Evolutionary conservation across 1,140 invertebrate genomes (phyloP).

Genomic region (Stegodyphus dumicola): DNA sequence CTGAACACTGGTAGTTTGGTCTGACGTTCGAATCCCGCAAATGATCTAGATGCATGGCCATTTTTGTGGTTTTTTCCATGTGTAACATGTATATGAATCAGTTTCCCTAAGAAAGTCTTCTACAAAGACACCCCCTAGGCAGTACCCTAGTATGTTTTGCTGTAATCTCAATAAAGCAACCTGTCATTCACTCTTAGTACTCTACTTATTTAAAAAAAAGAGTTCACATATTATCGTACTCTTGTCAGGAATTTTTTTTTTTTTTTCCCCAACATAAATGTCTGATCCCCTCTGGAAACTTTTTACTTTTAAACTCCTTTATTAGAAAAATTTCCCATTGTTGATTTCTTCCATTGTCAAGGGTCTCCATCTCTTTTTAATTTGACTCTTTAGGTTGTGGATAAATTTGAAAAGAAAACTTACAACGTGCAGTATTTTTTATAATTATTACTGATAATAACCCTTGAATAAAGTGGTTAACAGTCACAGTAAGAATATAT

Average conservation of each 20-base stretch:
- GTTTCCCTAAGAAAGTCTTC: too few species aligned
- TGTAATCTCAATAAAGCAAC: too few species aligned
- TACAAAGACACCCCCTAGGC: too few species aligned
- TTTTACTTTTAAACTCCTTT: neutral
- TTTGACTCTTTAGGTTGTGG: neutral
- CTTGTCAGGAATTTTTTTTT: neutral
- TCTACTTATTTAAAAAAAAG: slow-evolving; percentile 66
- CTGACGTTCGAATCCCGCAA: too few species aligned
- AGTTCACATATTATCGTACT: slow-evolving; percentile 46
- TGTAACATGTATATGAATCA: too few species aligned
- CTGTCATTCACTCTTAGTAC: slow-evolving; percentile 56
- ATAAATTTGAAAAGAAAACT: slow-evolving; percentile 8
- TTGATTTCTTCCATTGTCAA: neutral
- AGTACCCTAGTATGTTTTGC: too few species aligned
- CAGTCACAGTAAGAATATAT: neutral
- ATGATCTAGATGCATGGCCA: too few species aligned
- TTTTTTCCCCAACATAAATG: neutral
- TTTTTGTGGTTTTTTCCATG: too few species aligned
- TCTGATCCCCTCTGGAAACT: neutral
- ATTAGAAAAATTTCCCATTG: neutral
- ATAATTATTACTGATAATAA: neutral
- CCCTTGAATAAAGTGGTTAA: neutral
- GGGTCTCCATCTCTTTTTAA: neutral
- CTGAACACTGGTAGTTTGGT: too few species aligned
- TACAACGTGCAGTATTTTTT: neutral